phyloP scores from a whole-genome alignment of 2,888 invertebrate species.

The Parapristionchus giblindavisi region DNA sequence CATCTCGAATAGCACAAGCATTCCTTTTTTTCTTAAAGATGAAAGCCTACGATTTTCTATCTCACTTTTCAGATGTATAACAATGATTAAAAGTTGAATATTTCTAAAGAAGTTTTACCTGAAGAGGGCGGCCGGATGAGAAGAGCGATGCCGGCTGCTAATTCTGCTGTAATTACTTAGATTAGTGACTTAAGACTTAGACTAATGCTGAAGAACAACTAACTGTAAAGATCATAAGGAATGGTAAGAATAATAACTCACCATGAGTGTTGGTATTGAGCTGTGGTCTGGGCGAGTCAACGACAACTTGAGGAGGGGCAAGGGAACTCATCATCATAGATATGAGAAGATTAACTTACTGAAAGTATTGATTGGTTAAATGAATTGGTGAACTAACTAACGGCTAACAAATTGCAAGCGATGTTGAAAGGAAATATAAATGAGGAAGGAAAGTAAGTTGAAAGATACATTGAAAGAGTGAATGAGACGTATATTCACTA shows the following conservation, averaged over 20 bases:
- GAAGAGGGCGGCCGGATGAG: slow-evolving; percentile 28
- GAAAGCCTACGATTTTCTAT: too few relatives aligned
- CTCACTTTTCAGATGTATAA: too few relatives aligned
- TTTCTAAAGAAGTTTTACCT: not conserved
- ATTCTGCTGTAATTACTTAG: slow-evolving; percentile 33
- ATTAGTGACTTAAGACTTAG: not conserved
- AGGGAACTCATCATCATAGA: slow-evolving; percentile 31
- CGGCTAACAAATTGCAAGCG: too few relatives aligned
- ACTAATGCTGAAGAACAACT: too few relatives aligned
- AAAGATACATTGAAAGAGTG: too few relatives aligned
- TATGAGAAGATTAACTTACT: too few relatives aligned
- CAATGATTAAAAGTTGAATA: not conserved
- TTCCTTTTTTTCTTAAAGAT: too few relatives aligned
- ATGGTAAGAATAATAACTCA: not conserved
- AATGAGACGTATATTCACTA: too few relatives aligned
- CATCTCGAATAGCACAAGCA: too few relatives aligned
- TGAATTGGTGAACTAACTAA: too few relatives aligned
- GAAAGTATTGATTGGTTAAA: too few relatives aligned
- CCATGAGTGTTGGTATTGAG: not conserved
- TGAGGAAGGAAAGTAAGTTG: not conserved
- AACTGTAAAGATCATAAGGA: too few relatives aligned
- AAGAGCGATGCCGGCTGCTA: slow-evolving; percentile 4
- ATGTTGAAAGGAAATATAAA: not conserved
- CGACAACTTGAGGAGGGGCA: slow-evolving; percentile 32
- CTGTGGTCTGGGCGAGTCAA: slow-evolving; percentile 32